Evolutionary conservation across 2,113 vertebrate species (phyloP).

Genomic region (Nycticebus coucang): DNA sequence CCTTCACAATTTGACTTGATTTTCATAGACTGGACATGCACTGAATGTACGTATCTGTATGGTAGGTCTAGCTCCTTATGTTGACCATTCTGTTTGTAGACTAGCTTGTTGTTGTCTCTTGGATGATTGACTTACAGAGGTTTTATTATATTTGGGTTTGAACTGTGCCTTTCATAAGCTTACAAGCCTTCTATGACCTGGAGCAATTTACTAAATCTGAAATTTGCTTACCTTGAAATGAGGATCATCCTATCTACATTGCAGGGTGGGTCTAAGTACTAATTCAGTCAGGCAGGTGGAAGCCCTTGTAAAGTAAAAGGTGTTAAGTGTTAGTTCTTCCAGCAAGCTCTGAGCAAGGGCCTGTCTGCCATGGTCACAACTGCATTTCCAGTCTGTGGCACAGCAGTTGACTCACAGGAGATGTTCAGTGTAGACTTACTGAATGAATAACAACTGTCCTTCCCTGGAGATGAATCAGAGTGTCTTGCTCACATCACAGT

Average conservation of each 20-base stretch:
- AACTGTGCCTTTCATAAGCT: background rate
- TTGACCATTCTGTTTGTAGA: too few relatives aligned
- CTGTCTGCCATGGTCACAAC: background rate
- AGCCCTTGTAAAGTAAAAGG: background rate
- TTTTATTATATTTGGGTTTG: background rate
- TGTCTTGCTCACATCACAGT: conserved; percentile 57
- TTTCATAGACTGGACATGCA: too few relatives aligned
- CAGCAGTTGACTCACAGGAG: conserved; percentile 52
- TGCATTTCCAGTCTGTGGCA: background rate
- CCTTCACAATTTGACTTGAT: too few relatives aligned
- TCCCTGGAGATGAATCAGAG: conserved; percentile 69
- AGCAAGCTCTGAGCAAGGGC: background rate
- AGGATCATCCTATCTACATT: background rate
- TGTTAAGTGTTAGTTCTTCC: background rate
- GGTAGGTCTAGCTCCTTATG: too few relatives aligned
- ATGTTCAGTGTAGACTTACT: conserved; percentile 3
- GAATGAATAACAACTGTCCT: conserved; percentile 58
- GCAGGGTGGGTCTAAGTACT: background rate
- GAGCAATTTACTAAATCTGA: conserved; percentile 45
- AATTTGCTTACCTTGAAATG: conserved; percentile 1
- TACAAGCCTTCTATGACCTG: background rate
- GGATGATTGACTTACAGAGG: too few relatives aligned
- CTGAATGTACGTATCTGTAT: too few relatives aligned
- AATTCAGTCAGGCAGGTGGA: background rate
- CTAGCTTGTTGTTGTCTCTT: too few relatives aligned